Percentiles rank a stretch among this genome's conserved stretches.
phyloP scores from a whole-genome alignment of 1,140 invertebrate genomes.

The Aleiodes sp. region DNA sequence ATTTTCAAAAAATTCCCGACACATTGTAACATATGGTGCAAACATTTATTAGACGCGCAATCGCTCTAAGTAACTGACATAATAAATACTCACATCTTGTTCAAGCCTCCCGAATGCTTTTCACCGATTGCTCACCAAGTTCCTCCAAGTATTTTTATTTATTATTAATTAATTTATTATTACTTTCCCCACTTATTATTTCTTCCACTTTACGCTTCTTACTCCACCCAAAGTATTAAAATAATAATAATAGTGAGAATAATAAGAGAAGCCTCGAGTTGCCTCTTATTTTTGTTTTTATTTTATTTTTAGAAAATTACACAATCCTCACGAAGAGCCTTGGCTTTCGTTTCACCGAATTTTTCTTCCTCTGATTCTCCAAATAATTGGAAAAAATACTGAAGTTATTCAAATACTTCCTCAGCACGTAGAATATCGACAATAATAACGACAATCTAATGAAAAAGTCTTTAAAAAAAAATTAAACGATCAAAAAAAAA shows the following conservation, averaged over 20 bases:
- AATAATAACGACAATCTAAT: not conserved
- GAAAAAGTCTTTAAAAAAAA: not conserved
- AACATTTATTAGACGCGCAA: not conserved
- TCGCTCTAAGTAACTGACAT: not conserved
- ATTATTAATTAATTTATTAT: too few relatives aligned
- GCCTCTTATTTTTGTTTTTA: not conserved
- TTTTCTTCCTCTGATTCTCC: not conserved
- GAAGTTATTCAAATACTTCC: not conserved
- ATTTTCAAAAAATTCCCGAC: too few relatives aligned
- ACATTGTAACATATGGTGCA: slow-evolving; percentile 13
- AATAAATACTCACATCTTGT: slow-evolving; percentile 31
- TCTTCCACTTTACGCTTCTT: not conserved
- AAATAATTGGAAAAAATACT: too few relatives aligned
- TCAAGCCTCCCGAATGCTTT: slow-evolving; percentile 12
- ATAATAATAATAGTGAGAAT: too few relatives aligned
- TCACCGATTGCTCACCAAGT: not conserved
- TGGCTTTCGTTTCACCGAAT: not conserved
- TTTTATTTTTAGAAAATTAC: not conserved
- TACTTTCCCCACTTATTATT: not conserved
- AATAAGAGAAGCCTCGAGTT: not conserved
- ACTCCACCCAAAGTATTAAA: too few relatives aligned
- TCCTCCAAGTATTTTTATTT: not conserved
- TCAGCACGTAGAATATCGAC: not conserved
- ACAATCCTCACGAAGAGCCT: not conserved
- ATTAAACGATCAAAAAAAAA: not conserved